Conservation (phyloP, 2,113 vertebrate species). For the Lasiurus cinereus region DNA sequence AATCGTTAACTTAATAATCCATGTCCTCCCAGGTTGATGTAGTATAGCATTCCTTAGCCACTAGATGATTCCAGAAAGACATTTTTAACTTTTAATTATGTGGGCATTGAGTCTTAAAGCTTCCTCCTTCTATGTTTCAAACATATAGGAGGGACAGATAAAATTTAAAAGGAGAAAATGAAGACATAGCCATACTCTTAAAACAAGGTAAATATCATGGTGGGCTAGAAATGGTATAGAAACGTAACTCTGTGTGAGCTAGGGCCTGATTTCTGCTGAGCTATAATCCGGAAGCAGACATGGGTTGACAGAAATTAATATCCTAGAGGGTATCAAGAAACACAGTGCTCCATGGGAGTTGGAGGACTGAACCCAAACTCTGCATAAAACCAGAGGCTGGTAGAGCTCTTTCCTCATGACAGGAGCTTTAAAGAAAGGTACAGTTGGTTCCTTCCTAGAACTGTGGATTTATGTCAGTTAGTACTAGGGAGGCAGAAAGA, state of each 20-base stretch:
- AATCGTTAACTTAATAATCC: slow-evolving; percentile 40
- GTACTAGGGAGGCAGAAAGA: not conserved
- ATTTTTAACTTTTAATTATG: slow-evolving; percentile 62
- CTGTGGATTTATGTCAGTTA: not conserved
- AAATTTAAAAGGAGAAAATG: slow-evolving; percentile 73
- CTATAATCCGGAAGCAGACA: slow-evolving; percentile 2
- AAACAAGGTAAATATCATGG: slow-evolving; percentile 66
- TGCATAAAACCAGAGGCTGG: not conserved
- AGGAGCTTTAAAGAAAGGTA: slow-evolving; percentile 28
- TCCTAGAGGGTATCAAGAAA: not conserved
- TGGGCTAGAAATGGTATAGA: slow-evolving; percentile 62
- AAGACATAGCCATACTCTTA: slow-evolving; percentile 73
- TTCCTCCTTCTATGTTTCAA: slow-evolving; percentile 71
- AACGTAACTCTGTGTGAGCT: slow-evolving; percentile 13
- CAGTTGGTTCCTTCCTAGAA: not conserved
- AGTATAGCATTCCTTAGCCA: slow-evolving; percentile 49
- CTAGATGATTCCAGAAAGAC: slow-evolving; percentile 55
- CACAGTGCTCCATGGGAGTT: not conserved
- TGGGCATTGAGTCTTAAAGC: slow-evolving; percentile 66
- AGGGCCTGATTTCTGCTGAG: slow-evolving; percentile 31
- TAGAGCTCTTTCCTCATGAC: not conserved
- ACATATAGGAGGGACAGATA: slow-evolving; percentile 66
- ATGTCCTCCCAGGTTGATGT: slow-evolving; percentile 5
- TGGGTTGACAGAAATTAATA: not conserved
- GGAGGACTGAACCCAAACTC: slow-evolving; percentile 7